Evolutionary conservation across 2,113 vertebrate genomes (phyloP).

Genomic region (Sciurus niger): DNA sequence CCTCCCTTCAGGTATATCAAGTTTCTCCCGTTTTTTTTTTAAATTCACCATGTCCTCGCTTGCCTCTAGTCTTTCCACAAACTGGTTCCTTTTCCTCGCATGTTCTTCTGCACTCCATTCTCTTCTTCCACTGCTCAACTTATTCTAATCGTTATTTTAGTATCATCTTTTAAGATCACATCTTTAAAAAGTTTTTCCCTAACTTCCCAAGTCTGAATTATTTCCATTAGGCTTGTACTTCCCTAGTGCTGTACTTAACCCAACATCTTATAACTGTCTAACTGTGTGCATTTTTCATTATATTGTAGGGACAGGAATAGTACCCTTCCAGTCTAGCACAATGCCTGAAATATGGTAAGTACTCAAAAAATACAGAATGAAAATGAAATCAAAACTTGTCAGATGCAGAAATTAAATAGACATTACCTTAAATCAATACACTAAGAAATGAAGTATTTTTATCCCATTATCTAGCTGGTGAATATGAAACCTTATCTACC

Average conservation of each 20-base stretch:
- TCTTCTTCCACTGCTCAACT: neutral
- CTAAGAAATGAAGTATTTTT: neutral
- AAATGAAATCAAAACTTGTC: neutral
- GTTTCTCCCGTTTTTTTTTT: neutral
- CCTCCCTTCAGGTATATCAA: neutral
- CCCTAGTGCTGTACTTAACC: neutral
- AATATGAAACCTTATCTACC: neutral
- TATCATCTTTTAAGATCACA: neutral
- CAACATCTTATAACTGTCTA: neutral
- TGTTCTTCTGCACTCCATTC: neutral
- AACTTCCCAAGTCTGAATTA: neutral
- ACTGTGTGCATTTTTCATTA: neutral
- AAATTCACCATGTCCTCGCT: neutral
- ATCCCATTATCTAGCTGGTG: neutral
- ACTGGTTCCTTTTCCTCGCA: neutral
- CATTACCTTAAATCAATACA: neutral
- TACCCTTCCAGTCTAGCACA: neutral
- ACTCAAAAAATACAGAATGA: constrained; percentile 15
- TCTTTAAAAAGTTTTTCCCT: neutral
- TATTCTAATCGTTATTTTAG: neutral
- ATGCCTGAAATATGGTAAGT: neutral
- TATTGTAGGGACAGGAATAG: neutral
- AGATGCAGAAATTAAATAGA: neutral
- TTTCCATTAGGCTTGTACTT: neutral
- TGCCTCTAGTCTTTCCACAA: neutral